Evolutionary conservation across 2,113 vertebrate species (phyloP), one percentile per base, ranked within the genome.

Genomic region (Shinisaurus crocodilurus): DNA sequence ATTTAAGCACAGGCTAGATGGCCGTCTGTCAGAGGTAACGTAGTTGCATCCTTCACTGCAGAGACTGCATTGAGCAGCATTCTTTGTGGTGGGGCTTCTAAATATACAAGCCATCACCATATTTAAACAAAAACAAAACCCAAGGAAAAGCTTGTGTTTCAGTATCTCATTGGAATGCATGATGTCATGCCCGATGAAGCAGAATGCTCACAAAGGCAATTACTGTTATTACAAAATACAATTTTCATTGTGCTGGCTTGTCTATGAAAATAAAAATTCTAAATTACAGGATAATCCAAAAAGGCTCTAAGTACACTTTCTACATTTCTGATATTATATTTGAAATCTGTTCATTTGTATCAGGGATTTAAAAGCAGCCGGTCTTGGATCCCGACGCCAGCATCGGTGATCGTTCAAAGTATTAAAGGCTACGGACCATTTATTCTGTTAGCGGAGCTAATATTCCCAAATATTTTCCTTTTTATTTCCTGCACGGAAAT

Each of bases 171-270:
- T 94, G 93, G 89, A 90, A 90, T 89, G 83, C 76, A 50, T 60
- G 94, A 95, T 95, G 92, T 70, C 80, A 45, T 89, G 85, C 90
- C 91, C 94, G 92, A 93, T 88, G 91, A 94, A 93, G 93, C 88
- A 93, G 32, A 86, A 90, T 82, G 92, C 93, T 91, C 93, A 86
- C 85, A 82, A 18, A 92, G 76, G 90, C 86, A 94, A 91, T 94
- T 94, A 88, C 80, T 94, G 90, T 94, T 93, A 94, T 94, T 96
- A 92, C 88, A 83, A 94, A 87, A 37, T 65, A 67, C 70, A 91
- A 92, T 93, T 93, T 92, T 89, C 77, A 90, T 92, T 95, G 91
- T 86, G 84, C 70, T 91, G 91, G 67, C 65, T 88, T 94, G 80
- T 85, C 74, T 82, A 85, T 88, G 63, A 54, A 90, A 95, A 94